Percentiles rank a stretch among this genome's conserved stretches.
These are phyloP conservation scores for Gryllus bimaculatus DNA, from an alignment of 1,140 invertebrate genomes.

Conservation along the genomic window DNA sequence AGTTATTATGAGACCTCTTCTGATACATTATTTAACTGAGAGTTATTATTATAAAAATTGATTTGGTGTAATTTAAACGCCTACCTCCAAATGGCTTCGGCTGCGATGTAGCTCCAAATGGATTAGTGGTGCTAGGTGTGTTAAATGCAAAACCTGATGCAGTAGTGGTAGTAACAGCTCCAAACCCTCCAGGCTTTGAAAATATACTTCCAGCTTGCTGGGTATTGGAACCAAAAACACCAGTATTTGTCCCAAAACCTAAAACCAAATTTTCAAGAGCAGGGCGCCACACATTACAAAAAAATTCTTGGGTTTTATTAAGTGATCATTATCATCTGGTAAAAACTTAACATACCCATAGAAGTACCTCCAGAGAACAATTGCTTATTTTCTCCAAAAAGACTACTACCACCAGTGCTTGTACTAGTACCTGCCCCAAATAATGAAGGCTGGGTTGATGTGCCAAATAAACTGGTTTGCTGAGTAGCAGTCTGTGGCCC, in stretches of 20 bases:
- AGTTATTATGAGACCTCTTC: too few relatives aligned
- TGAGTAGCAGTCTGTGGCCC: slow-evolving; percentile 42
- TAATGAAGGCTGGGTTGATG: slow-evolving; percentile 35
- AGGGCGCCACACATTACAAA: background rate
- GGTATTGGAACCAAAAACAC: slow-evolving; percentile 27
- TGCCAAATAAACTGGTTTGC: slow-evolving; percentile 43
- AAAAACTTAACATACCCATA: background rate
- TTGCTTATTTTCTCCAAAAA: slow-evolving; percentile 24
- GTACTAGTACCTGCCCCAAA: slow-evolving; percentile 42
- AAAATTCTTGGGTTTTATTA: too few relatives aligned
- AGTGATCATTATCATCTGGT: too few relatives aligned
- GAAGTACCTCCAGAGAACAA: slow-evolving; percentile 16
- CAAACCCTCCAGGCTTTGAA: slow-evolving; percentile 39
- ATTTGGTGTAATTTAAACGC: slow-evolving; percentile 16
- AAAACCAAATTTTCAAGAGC: background rate
- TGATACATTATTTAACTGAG: too few relatives aligned
- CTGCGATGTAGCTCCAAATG: slow-evolving; percentile 37
- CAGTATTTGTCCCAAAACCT: slow-evolving; percentile 21
- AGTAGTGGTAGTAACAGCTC: slow-evolving; percentile 43
- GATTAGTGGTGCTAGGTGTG: slow-evolving; percentile 36
- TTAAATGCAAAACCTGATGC: slow-evolving; percentile 42
- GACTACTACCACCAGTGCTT: slow-evolving; percentile 30
- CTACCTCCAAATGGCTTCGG: slow-evolving; percentile 39
- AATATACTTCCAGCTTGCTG: slow-evolving; percentile 32
- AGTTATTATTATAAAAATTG: too few relatives aligned